Evolutionary conservation across 2,797 vertebrate genomes (phyloP).

Genomic region (Philypnodon macrostomus): DNA sequence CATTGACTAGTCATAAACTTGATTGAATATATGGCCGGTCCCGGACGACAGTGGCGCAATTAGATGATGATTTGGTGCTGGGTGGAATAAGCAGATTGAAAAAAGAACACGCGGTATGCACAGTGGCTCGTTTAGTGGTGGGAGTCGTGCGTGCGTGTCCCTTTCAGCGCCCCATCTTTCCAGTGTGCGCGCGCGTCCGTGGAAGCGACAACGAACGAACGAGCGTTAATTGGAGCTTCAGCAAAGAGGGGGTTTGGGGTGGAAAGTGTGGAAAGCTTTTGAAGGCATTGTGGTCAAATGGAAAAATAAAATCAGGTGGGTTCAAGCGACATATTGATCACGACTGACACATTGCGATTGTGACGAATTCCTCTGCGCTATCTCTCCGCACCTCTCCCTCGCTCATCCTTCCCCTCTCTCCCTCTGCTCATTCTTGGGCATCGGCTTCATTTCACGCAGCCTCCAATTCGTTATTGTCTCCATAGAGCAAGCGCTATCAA

Average conservation of each 20-base stretch:
- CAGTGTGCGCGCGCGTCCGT: conserved; percentile 15
- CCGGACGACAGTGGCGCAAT: conserved; percentile 34
- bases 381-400: conserved; percentile 1
- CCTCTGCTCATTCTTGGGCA: conserved; percentile 49
- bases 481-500: conserved; percentile 46
- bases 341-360: conserved; percentile 25
- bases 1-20: conserved; percentile 59
- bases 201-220: conserved; percentile 14
- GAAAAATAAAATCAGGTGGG: conserved; percentile 53
- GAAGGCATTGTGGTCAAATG: no score
- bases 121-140: no score
- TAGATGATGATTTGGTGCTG: conserved; percentile 50
- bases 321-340: conserved; percentile 52
- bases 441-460: conserved; percentile 52
- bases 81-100: neutral
- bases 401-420: neutral
- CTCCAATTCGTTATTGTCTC: conserved; percentile 35
- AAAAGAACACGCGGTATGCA: no score
- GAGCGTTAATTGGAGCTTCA: conserved; percentile 21
- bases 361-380: conserved; percentile 56
- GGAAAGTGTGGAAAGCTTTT: conserved; percentile 35
- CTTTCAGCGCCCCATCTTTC: conserved; percentile 73
- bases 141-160: conserved; percentile 60
- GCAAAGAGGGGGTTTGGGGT: conserved; percentile 1
- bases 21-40: conserved; percentile 37